Conservation (phyloP, 2,888 invertebrate species). For the Pyrocoelia pectoralis region DNA sequence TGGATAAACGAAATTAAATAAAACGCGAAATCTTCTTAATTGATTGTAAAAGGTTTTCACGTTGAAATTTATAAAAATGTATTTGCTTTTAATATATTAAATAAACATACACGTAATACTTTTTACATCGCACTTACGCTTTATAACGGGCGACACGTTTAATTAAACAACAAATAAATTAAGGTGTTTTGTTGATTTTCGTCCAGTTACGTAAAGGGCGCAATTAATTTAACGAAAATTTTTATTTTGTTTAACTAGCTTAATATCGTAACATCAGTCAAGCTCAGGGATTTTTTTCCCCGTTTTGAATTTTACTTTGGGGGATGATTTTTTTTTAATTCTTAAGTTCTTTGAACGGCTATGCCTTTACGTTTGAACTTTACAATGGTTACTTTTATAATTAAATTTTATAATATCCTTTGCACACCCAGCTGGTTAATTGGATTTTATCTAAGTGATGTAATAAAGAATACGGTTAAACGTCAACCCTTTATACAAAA, state of each 20-base stretch:
- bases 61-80: constrained; percentile 9
- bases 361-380: constrained; percentile 26
- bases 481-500: constrained; percentile 42
- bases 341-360: constrained; percentile 21
- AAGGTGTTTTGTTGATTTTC: constrained; percentile 14
- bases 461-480: constrained; percentile 46
- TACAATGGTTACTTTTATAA: constrained; percentile 46
- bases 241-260: constrained; percentile 13
- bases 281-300: constrained; percentile 11
- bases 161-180: constrained; percentile 13
- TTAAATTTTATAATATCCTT: constrained; percentile 49
- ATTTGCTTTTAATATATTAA: constrained; percentile 10
- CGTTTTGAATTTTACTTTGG: constrained; percentile 10
- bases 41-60: neutral
- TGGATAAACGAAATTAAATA: neutral
- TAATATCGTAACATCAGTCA: constrained; percentile 10
- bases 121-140: constrained; percentile 7
- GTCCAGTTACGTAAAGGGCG: neutral
- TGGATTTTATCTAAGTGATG: constrained; percentile 48
- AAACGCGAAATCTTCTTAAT: neutral
- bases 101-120: neutral
- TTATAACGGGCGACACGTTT: constrained; percentile 10
- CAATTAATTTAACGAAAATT: constrained; percentile 12
- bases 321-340: constrained; percentile 11
- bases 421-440: constrained; percentile 45